Conservation (phyloP, 2,888 invertebrate genomes). For the Calameuta idolon region DNA sequence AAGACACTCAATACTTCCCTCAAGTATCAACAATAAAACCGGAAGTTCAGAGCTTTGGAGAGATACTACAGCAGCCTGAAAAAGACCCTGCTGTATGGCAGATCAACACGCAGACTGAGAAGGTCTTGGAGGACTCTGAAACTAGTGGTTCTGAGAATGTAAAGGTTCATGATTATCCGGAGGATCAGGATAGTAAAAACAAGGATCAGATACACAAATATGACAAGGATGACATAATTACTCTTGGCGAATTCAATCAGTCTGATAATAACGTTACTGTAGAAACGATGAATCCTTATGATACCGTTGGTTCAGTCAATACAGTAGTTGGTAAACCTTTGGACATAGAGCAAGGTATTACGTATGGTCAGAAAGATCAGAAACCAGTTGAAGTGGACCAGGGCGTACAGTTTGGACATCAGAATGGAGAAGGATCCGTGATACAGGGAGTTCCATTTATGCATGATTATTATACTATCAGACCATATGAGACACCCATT, state of each 20-base stretch:
- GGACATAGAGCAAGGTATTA: constrained; percentile 30
- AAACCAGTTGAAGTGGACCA: constrained; percentile 25
- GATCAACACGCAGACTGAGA: constrained; percentile 26
- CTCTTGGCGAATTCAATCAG: background rate
- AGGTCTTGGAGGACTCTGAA: constrained; percentile 26
- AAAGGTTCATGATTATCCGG: constrained; percentile 25
- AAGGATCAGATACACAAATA: constrained; percentile 21
- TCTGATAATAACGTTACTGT: constrained; percentile 8
- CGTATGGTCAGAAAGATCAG: constrained; percentile 34
- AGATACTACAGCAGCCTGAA: constrained; percentile 34
- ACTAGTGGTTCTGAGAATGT: constrained; percentile 35
- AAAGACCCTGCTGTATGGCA: constrained; percentile 33
- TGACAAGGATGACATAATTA: constrained; percentile 11
- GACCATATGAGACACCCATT: constrained; percentile 40
- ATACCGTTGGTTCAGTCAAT: constrained; percentile 32
- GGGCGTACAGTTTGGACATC: constrained; percentile 28
- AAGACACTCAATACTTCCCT: constrained; percentile 38
- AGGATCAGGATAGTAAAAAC: constrained; percentile 20
- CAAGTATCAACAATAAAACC: constrained; percentile 34
- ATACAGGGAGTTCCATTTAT: constrained; percentile 26
- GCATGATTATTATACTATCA: constrained; percentile 34
- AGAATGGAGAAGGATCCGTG: constrained; percentile 21
- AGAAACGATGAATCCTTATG: constrained; percentile 25
- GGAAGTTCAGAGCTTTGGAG: constrained; percentile 39
- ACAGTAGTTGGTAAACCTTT: constrained; percentile 45